Conservation (phyloP, 1,140 invertebrate species). For the Drosophila funebris region DNA sequence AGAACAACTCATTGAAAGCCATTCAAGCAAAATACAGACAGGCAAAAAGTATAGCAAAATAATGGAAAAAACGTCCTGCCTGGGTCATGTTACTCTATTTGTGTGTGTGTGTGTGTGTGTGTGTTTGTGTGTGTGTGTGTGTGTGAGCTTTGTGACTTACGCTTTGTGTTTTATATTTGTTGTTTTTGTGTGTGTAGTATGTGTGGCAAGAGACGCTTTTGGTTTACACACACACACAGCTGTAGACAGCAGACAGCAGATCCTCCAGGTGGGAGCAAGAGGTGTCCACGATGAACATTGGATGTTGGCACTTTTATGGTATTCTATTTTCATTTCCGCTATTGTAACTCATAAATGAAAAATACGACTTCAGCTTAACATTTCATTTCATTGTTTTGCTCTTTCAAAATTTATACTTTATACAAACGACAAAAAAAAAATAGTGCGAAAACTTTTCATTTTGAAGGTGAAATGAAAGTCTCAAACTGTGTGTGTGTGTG, state of each 20-base stretch:
- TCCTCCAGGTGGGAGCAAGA: too few relatives aligned
- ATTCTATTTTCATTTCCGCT: slow-evolving; percentile 78
- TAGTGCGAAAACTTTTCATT: slow-evolving; percentile 35
- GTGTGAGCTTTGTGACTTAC: slow-evolving; percentile 20
- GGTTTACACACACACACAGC: too few relatives aligned
- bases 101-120: slow-evolving; percentile 7
- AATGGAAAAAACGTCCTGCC: slow-evolving; percentile 13
- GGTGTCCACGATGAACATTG: background rate
- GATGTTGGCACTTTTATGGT: slow-evolving; percentile 62
- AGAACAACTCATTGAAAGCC: slow-evolving; percentile 46
- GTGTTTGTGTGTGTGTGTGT: slow-evolving; percentile 6
- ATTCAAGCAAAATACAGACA: slow-evolving; percentile 42
- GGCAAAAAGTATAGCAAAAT: slow-evolving; percentile 16
- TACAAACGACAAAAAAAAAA: slow-evolving; percentile 28
- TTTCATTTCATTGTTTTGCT: background rate
- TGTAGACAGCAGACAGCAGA: too few relatives aligned
- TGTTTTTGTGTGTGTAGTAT: too few relatives aligned
- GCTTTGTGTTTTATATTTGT: slow-evolving; percentile 20
- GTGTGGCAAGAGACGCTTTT: too few relatives aligned
- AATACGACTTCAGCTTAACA: slow-evolving; percentile 58
- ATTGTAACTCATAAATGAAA: slow-evolving; percentile 64
- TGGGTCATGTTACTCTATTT: slow-evolving; percentile 7
- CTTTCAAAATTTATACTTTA: slow-evolving; percentile 38
- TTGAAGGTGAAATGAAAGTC: slow-evolving; percentile 78
- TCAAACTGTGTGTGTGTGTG: background rate